phyloP scores from a whole-genome alignment of 2,797 vertebrate species.

The Chelmon rostratus region DNA sequence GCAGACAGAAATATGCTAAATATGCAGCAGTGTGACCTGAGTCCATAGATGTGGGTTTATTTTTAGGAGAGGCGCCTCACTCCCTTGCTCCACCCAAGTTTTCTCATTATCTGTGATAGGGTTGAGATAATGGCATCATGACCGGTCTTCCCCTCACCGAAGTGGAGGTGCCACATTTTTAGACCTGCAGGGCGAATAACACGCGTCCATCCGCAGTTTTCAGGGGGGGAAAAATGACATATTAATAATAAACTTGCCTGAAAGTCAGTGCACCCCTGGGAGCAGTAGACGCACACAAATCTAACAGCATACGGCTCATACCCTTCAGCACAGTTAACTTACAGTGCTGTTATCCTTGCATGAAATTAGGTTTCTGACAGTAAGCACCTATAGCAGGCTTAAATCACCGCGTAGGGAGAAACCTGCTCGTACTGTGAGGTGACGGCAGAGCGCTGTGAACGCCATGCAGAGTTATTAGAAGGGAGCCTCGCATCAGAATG shows the following conservation, averaged over 20 bases:
- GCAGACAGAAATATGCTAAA: slow-evolving; percentile 80
- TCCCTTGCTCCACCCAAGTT: slow-evolving; percentile 50
- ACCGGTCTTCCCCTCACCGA: slow-evolving; percentile 22
- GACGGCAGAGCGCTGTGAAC: slow-evolving; percentile 13
- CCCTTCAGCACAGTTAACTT: slow-evolving; percentile 31
- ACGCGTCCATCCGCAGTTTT: neutral
- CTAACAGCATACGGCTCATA: neutral
- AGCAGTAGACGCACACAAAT: slow-evolving; percentile 18
- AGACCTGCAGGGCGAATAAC: slow-evolving; percentile 6
- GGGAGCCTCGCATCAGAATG: slow-evolving; percentile 24
- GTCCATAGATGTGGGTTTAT: slow-evolving; percentile 72
- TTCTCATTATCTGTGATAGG: slow-evolving; percentile 58
- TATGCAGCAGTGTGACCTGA: slow-evolving; percentile 76
- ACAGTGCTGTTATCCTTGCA: slow-evolving; percentile 39
- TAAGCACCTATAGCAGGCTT: slow-evolving; percentile 47
- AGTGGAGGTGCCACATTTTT: slow-evolving; percentile 10
- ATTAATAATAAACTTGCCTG: slow-evolving; percentile 26
- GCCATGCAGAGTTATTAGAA: slow-evolving; percentile 25
- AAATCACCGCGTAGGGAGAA: slow-evolving; percentile 43
- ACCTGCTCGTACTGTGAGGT: slow-evolving; percentile 5
- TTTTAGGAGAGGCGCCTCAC: slow-evolving; percentile 68
- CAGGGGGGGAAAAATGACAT: neutral
- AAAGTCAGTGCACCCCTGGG: slow-evolving; percentile 47
- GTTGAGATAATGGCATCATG: slow-evolving; percentile 41
- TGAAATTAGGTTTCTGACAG: slow-evolving; percentile 63